phyloP scores from a whole-genome alignment of 1,140 invertebrate species.

The Drosophila tani region DNA sequence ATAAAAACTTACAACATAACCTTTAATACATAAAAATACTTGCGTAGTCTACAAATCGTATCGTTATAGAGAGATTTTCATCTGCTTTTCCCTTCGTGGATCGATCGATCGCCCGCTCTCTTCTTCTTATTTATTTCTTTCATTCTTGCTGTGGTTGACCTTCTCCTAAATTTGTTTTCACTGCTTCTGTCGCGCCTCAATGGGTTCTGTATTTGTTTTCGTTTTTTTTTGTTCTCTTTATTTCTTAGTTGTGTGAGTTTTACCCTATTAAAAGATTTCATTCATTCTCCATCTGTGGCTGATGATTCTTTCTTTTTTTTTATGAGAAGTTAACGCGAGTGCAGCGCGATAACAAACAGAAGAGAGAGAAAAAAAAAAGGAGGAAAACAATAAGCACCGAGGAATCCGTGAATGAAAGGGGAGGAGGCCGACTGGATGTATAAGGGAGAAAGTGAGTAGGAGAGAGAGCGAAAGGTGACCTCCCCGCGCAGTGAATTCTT shows the following conservation, averaged over 20 bases:
- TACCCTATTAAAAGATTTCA: constrained; percentile 57
- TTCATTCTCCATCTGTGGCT: constrained; percentile 33
- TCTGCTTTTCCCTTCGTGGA: constrained; percentile 49
- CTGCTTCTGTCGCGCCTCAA: constrained; percentile 49
- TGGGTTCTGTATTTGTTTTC: constrained; percentile 46
- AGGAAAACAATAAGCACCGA: constrained; percentile 34
- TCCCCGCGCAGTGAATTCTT: constrained; percentile 41
- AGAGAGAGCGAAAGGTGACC: constrained; percentile 34
- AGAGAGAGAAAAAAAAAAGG: constrained; percentile 20
- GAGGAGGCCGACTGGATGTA: constrained; percentile 13
- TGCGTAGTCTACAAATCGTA: constrained; percentile 84
- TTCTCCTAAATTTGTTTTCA: constrained; percentile 66
- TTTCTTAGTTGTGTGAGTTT: constrained; percentile 57
- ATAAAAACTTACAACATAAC: constrained; percentile 85
- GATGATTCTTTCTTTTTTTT: constrained; percentile 29
- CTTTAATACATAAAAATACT: constrained; percentile 85
- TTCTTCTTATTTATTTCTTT: constrained; percentile 26
- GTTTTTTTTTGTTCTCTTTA: constrained; percentile 13
- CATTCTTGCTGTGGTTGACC: constrained; percentile 26
- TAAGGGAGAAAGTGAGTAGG: constrained; percentile 44
- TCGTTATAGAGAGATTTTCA: constrained; percentile 69
- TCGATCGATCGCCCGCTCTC: constrained; percentile 39
- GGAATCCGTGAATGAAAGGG: constrained; percentile 27
- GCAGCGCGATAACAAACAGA: constrained; percentile 29
- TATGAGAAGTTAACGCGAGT: constrained; percentile 25